phyloP scores from a whole-genome alignment of 2,113 vertebrate species.

The Mormyrus lacerda region DNA sequence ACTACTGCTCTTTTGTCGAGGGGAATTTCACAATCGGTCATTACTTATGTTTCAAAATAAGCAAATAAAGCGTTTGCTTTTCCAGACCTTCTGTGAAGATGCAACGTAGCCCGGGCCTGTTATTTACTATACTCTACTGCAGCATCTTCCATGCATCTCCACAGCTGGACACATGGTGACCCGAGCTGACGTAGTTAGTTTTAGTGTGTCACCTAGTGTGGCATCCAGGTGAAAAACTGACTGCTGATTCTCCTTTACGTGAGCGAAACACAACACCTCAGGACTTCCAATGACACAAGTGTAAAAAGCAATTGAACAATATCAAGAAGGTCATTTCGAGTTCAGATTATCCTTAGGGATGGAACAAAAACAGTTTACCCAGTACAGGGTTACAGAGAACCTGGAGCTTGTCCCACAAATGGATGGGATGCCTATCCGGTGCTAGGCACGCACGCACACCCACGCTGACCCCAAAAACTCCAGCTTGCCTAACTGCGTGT shows the following conservation, averaged over 20 bases:
- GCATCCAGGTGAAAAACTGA: background rate
- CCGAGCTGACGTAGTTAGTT: background rate
- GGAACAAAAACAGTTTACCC: background rate
- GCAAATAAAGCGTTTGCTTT: background rate
- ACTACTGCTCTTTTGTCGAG: conserved; percentile 4
- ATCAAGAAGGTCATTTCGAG: background rate
- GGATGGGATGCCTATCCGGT: background rate
- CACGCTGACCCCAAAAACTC: background rate
- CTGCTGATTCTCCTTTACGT: background rate
- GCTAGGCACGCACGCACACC: background rate
- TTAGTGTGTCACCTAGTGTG: background rate
- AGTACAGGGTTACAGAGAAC: background rate
- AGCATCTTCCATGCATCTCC: background rate
- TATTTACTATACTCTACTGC: background rate
- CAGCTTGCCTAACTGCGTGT: background rate
- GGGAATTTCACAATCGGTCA: background rate
- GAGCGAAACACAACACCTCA: background rate
- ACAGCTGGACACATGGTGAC: background rate
- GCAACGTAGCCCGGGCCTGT: background rate
- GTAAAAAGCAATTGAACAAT: background rate
- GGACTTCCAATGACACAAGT: background rate
- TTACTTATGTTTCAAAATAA: background rate
- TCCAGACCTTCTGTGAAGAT: background rate
- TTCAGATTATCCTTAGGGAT: background rate
- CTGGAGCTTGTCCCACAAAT: background rate